Base-by-base conservation (phyloP, 2,113 vertebrate species). In the Scartelaos histophorus region DNA sequence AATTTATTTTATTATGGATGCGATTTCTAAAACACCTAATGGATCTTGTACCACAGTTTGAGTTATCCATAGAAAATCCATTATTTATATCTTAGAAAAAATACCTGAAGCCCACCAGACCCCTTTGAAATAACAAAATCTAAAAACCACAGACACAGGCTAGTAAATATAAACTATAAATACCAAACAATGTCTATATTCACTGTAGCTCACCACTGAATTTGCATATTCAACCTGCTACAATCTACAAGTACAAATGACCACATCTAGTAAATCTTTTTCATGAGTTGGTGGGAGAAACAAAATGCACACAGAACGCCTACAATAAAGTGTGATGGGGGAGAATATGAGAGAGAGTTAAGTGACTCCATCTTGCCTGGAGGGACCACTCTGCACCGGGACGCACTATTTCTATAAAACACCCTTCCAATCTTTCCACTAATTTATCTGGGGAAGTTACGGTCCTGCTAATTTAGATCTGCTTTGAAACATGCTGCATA, bases 361-460 rank as follows among this genome's bases (percentile, higher is more conserved):
- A 90, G 86, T 74, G 82, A 86, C 73, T 84, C 74, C n/a, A 62
- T 82, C 82, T 83, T 74, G 84, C 85, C 86, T 79, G 78, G 53
- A 88, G 87, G 85, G 78, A 91, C 85, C 79, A 77, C 75, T 80
- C 77, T 86, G 82, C 81, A 70, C 74, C 78, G 76, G 79, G 82
- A 81, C 83, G 80, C 81, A 29, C 75, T 51, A 47, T 88, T 85
- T 83, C 77, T n/a, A 76, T 68, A 76, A 68, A 75, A 75, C 81
- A 78, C 45, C 78, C 80, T 58, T 75, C 70, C 73, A 79, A 88
- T 84, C 81, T 82, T 56, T 38, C 72, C 54, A 72, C 71, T 77
- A 80, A 79, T 84, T 88, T 80, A 85, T 86, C 83, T 78, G 66
- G 53, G 67, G 12, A 86, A 87, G 86, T 88, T 83, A 87, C 80